Evolutionary conservation across 2,113 vertebrate species (phyloP).

Genomic region (Shinisaurus crocodilurus): DNA sequence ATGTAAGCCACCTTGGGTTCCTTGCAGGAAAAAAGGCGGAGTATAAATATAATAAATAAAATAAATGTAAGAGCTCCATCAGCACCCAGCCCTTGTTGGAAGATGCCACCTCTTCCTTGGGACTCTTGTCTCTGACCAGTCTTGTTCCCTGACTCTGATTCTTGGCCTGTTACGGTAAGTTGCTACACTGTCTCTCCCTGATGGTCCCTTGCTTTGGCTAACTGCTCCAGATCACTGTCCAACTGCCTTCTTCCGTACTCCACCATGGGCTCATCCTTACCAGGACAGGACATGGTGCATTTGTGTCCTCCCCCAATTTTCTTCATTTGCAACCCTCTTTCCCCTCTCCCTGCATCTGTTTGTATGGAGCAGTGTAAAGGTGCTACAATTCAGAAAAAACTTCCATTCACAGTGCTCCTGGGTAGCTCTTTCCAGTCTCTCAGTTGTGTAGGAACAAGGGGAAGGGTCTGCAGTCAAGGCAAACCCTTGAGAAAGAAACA

Average conservation of each 20-base stretch:
- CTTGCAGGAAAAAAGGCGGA: no score
- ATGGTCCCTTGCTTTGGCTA: neutral
- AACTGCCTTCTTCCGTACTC: neutral
- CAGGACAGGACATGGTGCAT: neutral
- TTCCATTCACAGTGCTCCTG: neutral
- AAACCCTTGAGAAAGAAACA: neutral
- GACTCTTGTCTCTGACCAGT: neutral
- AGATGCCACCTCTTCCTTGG: neutral
- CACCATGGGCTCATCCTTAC: neutral
- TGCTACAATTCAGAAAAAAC: neutral
- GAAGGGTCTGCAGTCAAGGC: neutral
- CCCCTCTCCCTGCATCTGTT: neutral
- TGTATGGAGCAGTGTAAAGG: neutral
- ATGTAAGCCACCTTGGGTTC: no score
- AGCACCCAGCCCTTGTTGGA: neutral
- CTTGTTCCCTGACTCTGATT: no score
- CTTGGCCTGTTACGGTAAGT: neutral
- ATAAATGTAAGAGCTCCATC: neutral
- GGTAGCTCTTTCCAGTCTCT: neutral
- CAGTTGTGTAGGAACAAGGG: neutral
- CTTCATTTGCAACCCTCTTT: neutral
- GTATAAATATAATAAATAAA: no score
- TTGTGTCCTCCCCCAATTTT: neutral
- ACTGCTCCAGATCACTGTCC: neutral
- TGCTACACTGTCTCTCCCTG: neutral